Conservation (phyloP, 2,888 invertebrate species). For the Aethes cnicana region DNA sequence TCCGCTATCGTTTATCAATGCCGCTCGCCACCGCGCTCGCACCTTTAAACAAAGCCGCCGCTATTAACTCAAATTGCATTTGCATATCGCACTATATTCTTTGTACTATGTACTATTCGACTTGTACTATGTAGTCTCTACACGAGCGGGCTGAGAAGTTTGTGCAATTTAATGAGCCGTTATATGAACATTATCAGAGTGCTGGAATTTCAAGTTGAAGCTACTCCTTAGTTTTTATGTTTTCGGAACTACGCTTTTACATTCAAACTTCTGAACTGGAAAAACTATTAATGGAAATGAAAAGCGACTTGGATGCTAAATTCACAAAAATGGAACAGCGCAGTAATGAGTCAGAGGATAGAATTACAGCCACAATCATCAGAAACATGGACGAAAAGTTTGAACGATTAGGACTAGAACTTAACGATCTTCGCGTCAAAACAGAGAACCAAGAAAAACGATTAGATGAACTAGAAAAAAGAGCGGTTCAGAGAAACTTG, state of each 20-base stretch:
- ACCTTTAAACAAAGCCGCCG: constrained; percentile 44
- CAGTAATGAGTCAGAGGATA: too few relatives aligned
- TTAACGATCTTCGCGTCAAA: not conserved
- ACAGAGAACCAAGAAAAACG: not conserved
- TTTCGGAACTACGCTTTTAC: not conserved
- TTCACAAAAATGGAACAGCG: too few relatives aligned
- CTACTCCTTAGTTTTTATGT: constrained; percentile 4
- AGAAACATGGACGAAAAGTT: not conserved
- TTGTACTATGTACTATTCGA: constrained; percentile 36
- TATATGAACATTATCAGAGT: not conserved
- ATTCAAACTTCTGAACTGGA: not conserved
- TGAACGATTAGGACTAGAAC: not conserved
- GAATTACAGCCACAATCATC: not conserved
- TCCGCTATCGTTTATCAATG: constrained; percentile 1
- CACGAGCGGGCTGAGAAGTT: not conserved
- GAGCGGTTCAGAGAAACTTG: not conserved
- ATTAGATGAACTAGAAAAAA: not conserved
- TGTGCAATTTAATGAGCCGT: constrained; percentile 1
- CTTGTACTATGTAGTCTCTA: not conserved
- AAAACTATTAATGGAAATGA: too few relatives aligned
- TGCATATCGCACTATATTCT: constrained; percentile 65
- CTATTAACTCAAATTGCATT: constrained; percentile 76
- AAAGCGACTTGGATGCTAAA: too few relatives aligned
- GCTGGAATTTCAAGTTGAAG: not conserved
- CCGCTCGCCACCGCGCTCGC: constrained; percentile 31